phyloP scores from a whole-genome alignment of 2,888 invertebrate genomes.

The Drosophila neonasuta region DNA sequence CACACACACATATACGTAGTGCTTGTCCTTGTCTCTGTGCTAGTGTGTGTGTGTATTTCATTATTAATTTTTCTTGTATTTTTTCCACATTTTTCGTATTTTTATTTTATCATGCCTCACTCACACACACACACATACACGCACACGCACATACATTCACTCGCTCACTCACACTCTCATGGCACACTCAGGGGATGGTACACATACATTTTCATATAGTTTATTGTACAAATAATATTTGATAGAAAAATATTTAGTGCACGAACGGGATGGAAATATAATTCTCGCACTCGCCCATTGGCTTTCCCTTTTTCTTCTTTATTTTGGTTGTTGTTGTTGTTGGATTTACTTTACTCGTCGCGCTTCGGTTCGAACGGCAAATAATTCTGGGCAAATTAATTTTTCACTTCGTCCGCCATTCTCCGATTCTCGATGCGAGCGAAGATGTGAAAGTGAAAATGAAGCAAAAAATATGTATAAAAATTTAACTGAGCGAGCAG shows the following conservation, averaged over 20 bases:
- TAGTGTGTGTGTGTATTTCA: conserved; percentile 65
- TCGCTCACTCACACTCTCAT: conserved; percentile 30
- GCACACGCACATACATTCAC: conserved; percentile 20
- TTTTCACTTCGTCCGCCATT: conserved; percentile 67
- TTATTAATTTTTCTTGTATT: conserved; percentile 77
- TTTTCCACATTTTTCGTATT: conserved; percentile 76
- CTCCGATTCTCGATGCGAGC: conserved; percentile 29
- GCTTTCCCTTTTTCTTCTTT: conserved; percentile 39
- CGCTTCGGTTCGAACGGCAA: conserved; percentile 14
- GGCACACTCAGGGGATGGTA: conserved; percentile 61
- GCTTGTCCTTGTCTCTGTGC: conserved; percentile 69
- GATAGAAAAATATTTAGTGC: conserved; percentile 68
- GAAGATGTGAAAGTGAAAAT: conserved; percentile 64
- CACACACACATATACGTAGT: conserved; percentile 8
- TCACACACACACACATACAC: conserved; percentile 40
- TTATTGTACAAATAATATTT: conserved; percentile 71
- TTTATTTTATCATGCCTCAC: conserved; percentile 72
- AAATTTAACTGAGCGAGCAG: conserved; percentile 49
- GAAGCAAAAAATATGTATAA: conserved; percentile 48
- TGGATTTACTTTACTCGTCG: conserved; percentile 30
- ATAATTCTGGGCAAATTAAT: conserved; percentile 63
- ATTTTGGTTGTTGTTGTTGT: background rate
- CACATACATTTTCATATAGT: conserved; percentile 47
- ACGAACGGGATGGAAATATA: conserved; percentile 64
- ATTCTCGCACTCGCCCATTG: conserved; percentile 44